A percentile compares a stretch with the other conserved stretches of the same genome.
Conservation (phyloP, 2,113 vertebrate species). For the Colossoma macropomum region DNA sequence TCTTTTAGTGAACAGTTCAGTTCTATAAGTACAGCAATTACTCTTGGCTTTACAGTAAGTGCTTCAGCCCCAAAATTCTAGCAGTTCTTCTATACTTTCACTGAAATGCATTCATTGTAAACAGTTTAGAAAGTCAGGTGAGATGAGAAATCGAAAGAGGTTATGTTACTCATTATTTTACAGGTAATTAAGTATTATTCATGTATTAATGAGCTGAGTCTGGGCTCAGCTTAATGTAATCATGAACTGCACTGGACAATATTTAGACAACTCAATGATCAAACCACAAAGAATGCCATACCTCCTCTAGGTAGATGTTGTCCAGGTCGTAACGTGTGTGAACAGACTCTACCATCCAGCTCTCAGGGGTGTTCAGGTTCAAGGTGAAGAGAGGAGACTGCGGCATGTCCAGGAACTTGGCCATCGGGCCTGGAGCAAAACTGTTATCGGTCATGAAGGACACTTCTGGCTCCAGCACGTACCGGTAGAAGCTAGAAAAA, state of each 20-base stretch:
- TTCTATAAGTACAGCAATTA: too few species aligned
- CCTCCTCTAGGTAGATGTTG: conserved; percentile 97
- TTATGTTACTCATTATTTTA: too few species aligned
- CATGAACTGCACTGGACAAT: too few species aligned
- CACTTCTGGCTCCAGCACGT: conserved; percentile 93
- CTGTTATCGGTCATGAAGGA: conserved; percentile 84
- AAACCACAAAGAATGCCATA: conserved; percentile 54
- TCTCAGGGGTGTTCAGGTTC: conserved; percentile 95
- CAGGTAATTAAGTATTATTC: too few species aligned
- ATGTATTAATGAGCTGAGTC: too few species aligned
- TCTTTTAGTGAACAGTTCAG: not conserved
- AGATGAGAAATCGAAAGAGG: too few species aligned
- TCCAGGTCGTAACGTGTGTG: conserved; percentile 94
- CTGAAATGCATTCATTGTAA: too few species aligned
- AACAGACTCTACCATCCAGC: conserved; percentile 98
- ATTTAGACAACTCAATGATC: too few species aligned
- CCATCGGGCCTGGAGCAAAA: conserved; percentile 88
- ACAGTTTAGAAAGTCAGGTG: too few species aligned
- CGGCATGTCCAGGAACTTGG: conserved; percentile 96
- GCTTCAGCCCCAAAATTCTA: too few species aligned
- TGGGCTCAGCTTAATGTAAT: too few species aligned
- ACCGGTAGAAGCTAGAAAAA: conserved; percentile 90
- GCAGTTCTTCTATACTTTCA: too few species aligned
- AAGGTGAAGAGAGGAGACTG: conserved; percentile 94
- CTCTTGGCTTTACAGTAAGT: not conserved